A percentile compares a stretch with the other conserved stretches of the same genome.
Conservation (phyloP, 2,888 invertebrate genomes). For the Lordiphosa andalusiaca region DNA sequence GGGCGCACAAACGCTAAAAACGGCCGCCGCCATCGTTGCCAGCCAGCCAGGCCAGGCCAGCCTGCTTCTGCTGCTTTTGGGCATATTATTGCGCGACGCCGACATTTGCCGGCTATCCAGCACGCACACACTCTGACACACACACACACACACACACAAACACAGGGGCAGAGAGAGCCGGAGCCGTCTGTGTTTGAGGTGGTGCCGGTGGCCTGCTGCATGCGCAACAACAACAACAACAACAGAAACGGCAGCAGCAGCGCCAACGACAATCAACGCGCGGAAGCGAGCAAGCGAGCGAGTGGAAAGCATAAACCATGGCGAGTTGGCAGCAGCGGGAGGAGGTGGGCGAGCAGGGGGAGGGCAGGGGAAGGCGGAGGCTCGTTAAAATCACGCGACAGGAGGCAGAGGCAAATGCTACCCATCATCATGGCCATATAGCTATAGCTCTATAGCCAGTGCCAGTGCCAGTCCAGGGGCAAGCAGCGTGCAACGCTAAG, state of each 20-base stretch:
- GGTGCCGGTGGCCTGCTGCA: constrained; percentile 52
- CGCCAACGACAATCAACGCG: constrained; percentile 67
- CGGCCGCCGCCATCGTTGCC: constrained; percentile 57
- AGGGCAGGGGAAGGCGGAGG: constrained; percentile 33
- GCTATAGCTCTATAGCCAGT: constrained; percentile 15
- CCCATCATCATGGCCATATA: constrained; percentile 14
- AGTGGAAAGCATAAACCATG: constrained; percentile 71
- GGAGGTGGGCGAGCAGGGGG: constrained; percentile 6
- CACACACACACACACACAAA: constrained; percentile 15
- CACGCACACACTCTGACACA: constrained; percentile 24
- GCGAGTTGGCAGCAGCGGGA: constrained; percentile 38
- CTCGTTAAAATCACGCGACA: constrained; percentile 72
- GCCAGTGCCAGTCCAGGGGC: constrained; percentile 16
- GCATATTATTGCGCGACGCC: constrained; percentile 36
- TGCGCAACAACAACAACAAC: constrained; percentile 33
- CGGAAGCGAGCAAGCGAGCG: constrained; percentile 58
- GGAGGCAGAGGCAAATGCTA: constrained; percentile 40
- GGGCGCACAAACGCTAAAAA: constrained; percentile 70
- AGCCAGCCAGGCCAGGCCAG: constrained; percentile 10
- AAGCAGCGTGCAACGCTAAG: constrained; percentile 57
- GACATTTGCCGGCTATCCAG: constrained; percentile 38
- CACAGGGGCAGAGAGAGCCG: constrained; percentile 22
- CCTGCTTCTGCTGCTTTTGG: constrained; percentile 43
- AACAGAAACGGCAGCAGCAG: constrained; percentile 26
- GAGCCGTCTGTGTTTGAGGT: constrained; percentile 41